A percentile compares a stretch with the other conserved stretches of the same genome.
phyloP scores from a whole-genome alignment of 2,888 invertebrate species.

The Cantharis nigra region DNA sequence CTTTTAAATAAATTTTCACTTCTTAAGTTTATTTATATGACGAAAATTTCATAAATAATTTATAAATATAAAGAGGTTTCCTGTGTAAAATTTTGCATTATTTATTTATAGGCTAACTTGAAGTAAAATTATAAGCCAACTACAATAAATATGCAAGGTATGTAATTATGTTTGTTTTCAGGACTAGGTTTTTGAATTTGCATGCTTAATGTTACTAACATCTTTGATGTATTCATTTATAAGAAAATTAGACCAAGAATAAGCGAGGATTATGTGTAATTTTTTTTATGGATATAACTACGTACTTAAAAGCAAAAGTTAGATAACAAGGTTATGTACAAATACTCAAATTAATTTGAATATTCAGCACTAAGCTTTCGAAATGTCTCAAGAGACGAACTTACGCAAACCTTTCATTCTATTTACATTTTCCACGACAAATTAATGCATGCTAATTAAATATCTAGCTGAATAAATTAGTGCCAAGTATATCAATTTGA shows the following conservation, averaged over 20 bases:
- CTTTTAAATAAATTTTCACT: background rate
- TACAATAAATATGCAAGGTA: background rate
- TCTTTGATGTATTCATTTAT: background rate
- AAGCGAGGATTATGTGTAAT: background rate
- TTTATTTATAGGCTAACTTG: background rate
- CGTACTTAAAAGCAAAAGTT: conserved; percentile 3
- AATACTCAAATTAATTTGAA: conserved; percentile 26
- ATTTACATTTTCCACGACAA: conserved; percentile 36
- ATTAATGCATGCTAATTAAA: conserved; percentile 38
- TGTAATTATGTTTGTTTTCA: background rate
- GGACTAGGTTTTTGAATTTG: background rate
- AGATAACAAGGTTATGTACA: conserved; percentile 25
- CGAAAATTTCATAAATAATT: background rate
- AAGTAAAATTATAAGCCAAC: background rate
- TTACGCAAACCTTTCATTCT: conserved; percentile 27
- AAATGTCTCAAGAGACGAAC: conserved; percentile 28
- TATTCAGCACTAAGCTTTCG: conserved; percentile 28
- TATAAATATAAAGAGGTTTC: background rate
- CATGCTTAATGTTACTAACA: background rate
- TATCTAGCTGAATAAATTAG: conserved; percentile 30
- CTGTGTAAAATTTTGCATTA: background rate
- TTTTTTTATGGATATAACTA: background rate
- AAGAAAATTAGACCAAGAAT: background rate
- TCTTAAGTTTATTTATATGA: background rate
- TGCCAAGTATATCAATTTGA: conserved; percentile 27